Percentiles rank a stretch among this genome's conserved stretches.
phyloP scores from a whole-genome alignment of 2,888 invertebrate species.

The Cyaniris semiargus region DNA sequence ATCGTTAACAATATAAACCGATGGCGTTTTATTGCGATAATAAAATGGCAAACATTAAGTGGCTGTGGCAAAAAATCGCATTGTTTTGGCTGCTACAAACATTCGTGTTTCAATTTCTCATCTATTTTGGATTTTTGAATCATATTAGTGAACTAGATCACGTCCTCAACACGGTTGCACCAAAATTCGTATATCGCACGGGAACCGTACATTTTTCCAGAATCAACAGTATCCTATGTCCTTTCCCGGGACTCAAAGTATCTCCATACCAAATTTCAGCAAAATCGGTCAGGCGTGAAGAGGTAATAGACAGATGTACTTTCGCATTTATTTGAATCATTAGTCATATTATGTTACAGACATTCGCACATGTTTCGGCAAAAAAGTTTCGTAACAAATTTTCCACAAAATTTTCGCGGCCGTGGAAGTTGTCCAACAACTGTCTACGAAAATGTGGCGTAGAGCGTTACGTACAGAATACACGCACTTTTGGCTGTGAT shows the following conservation, averaged over 20 bases:
- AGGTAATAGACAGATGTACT: too few relatives aligned
- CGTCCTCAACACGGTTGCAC: too few relatives aligned
- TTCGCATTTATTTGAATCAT: too few relatives aligned
- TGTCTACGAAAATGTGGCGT: constrained; percentile 4
- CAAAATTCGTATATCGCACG: too few relatives aligned
- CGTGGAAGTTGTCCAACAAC: neutral
- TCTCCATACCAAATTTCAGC: too few relatives aligned
- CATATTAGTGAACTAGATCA: neutral
- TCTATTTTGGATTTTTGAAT: neutral
- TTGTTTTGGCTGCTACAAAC: neutral
- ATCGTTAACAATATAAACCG: constrained; percentile 14
- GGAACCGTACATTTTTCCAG: too few relatives aligned
- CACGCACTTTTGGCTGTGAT: neutral
- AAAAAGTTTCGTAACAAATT: constrained; percentile 6
- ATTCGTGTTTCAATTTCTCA: neutral
- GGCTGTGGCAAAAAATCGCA: neutral
- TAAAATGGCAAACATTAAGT: neutral
- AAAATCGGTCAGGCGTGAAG: too few relatives aligned
- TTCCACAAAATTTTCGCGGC: neutral
- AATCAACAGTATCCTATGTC: too few relatives aligned
- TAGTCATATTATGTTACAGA: neutral
- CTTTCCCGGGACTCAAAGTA: too few relatives aligned
- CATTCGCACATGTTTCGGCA: neutral
- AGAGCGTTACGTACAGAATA: neutral
- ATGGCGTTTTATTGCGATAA: neutral